phyloP scores from a whole-genome alignment of 2,113 vertebrate species.

The Natator depressus region DNA sequence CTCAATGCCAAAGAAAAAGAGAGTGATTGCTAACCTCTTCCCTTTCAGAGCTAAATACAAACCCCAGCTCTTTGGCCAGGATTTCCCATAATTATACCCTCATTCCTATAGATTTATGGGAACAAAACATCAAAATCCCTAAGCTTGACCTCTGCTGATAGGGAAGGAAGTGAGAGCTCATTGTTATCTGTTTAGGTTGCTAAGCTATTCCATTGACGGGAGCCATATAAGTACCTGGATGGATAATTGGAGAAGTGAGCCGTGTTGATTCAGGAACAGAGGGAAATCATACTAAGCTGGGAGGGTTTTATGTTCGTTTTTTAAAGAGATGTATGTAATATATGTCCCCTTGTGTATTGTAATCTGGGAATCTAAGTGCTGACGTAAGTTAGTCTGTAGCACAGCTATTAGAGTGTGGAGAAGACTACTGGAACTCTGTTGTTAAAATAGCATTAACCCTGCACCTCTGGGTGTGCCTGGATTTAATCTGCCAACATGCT shows the following conservation, averaged over 20 bases:
- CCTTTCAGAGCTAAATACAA: background rate
- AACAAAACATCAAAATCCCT: background rate
- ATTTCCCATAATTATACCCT: background rate
- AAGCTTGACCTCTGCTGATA: background rate
- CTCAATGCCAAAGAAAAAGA: background rate
- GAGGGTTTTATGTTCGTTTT: background rate
- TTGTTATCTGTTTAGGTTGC: background rate
- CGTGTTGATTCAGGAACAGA: conserved; percentile 8
- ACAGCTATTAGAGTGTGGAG: background rate
- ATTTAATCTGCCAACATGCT: background rate
- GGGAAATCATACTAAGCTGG: background rate
- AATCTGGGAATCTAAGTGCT: background rate
- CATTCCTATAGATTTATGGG: background rate
- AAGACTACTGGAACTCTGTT: background rate
- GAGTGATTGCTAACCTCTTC: background rate
- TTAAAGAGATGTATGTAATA: background rate
- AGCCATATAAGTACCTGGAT: background rate
- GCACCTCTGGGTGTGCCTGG: background rate
- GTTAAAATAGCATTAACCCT: background rate
- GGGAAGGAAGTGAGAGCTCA: background rate
- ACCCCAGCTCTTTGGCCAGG: background rate
- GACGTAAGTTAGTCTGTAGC: background rate
- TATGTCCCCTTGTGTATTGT: background rate
- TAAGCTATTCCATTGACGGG: background rate
- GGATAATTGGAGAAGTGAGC: conserved; percentile 5